Evolutionary conservation across 2,888 invertebrate species (phyloP), one percentile per base, ranked within the genome.

Genomic region (Agrilus cyanescens): DNA sequence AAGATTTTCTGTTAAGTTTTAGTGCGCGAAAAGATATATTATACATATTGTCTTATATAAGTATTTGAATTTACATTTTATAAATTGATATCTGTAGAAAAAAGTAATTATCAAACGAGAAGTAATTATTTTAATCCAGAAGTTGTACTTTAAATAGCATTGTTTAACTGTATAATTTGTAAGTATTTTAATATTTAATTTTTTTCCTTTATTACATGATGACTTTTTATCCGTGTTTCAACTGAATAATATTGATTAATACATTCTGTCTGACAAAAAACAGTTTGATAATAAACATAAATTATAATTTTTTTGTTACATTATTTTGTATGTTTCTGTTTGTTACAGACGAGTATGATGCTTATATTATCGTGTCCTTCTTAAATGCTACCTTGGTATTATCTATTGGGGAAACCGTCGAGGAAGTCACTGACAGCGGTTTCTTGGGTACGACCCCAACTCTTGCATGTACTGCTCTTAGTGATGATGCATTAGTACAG

Each of bases 311-410:
- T 10, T 25, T 25, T 2, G 10, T 33, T 37, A 29, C 36, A 32
- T 36, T 29, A 32, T 32, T 39, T 40, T 43, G 37, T 16, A 32
- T 34, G 12, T 13, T 33, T 29, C 12, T 76, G 71, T 72, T 75
- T 77, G 72, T 85, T 84, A 53, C 84, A 95, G 96, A 97, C 75
- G 89, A 90, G 66, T 96, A 76, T 75, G 98, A 98, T 77, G 91
- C 97, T 41, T 98, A 97, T 76, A 99, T 98, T 76, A 94, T 98
- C 67, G 98, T 98, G 58, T 98, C 98, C 39, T 98, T 98, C 83
- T 89, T 95, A 50, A 88, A 87, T 65, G 98, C 98, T 55, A 99
- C 98, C 12, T 79, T 99, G 60, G 98, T 98, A 51, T 77, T 99
- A 59, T 95, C 95, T 57, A 98, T 99, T 64, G 98, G 98, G 54